phyloP scores from a whole-genome alignment of 2,797 vertebrate species.

The Dermochelys coriacea region DNA sequence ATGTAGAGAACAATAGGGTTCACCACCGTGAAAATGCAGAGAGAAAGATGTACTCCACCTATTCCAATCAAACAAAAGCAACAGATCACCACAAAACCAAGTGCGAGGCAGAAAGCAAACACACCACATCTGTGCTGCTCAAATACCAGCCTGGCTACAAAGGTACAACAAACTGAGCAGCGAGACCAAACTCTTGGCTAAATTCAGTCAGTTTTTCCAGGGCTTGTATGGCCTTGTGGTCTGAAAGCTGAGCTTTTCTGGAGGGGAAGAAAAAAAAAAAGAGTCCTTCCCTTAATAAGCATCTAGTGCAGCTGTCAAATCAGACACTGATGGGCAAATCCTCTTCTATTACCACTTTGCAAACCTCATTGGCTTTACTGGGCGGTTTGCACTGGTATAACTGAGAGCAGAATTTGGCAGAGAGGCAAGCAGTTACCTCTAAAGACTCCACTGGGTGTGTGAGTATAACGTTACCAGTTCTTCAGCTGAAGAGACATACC shows the following conservation, averaged over 20 bases:
- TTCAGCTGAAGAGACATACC: conserved; percentile 21
- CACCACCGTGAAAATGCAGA: not conserved
- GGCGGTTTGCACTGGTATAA: not conserved
- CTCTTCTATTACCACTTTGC: not conserved
- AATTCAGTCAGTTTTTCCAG: not conserved
- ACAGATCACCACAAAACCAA: not conserved
- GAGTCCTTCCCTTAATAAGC: not conserved
- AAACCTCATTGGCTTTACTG: not conserved
- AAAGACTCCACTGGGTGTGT: conserved; percentile 11
- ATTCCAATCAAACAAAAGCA: not conserved
- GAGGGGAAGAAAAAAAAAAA: not conserved
- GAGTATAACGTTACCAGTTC: conserved; percentile 1
- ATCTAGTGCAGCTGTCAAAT: not conserved
- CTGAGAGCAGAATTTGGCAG: not conserved
- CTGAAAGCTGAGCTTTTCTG: conserved; percentile 17
- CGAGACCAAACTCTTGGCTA: not conserved
- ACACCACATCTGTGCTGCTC: not conserved
- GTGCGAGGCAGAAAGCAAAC: not conserved
- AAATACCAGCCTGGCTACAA: conserved; percentile 2
- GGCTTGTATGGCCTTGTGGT: not conserved
- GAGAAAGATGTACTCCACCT: not conserved
- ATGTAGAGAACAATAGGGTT: not conserved
- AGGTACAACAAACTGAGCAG: not conserved
- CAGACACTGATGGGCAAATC: not conserved
- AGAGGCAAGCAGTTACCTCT: not conserved